Base-by-base conservation (phyloP, 2,888 invertebrate species). In the Neoaliturus tenellus region DNA sequence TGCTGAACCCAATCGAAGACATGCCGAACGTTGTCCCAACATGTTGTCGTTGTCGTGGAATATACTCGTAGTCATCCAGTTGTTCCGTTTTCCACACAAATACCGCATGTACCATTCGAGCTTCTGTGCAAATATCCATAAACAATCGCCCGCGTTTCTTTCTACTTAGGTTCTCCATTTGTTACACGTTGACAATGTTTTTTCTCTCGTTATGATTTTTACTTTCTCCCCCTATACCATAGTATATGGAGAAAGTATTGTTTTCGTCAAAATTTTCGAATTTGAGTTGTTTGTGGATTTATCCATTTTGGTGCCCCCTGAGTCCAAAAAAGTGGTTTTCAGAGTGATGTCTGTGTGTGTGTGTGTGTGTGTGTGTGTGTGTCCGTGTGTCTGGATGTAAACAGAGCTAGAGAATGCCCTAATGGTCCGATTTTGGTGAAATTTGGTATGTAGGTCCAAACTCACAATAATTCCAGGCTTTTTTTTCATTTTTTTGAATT, bases 81-180 rank as follows among this genome's bases (percentile, higher is more conserved):
- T 62, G 62, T 25, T 28, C n/a, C 6, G 2, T 25, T 62, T 31
- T 31, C 12, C 31, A 62, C 62, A 3, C 51, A 51, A 51, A 51
- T 23, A 10, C 20, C 10, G n/a, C n/a, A n/a, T 48, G 48, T 4
- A 5, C 23, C 25, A 5, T 25, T 5, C 17, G 58, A 3, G 5
- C 5, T 31, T 28, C n/a, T 62, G 62, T 62, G 62, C 28, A 62
- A 62, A 62, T 62, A 62, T 62, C 62, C 62, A 62, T 62, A 62
- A 62, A 62, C 62, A 62, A 62, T 62, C 5, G n/a, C n/a, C 62
- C 28, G 28, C n/a, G n/a, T 51, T n/a, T 4, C 12, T 51, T 4
- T n/a, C 12, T 51, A n/a, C n/a, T n/a, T n/a, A n/a, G 51, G 12
- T 51, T 51, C 51, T 51, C 12, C n/a, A 6, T 51, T 51, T 17